Conservation (phyloP, 2,113 vertebrate genomes). For the Atherinomorus stipes region DNA sequence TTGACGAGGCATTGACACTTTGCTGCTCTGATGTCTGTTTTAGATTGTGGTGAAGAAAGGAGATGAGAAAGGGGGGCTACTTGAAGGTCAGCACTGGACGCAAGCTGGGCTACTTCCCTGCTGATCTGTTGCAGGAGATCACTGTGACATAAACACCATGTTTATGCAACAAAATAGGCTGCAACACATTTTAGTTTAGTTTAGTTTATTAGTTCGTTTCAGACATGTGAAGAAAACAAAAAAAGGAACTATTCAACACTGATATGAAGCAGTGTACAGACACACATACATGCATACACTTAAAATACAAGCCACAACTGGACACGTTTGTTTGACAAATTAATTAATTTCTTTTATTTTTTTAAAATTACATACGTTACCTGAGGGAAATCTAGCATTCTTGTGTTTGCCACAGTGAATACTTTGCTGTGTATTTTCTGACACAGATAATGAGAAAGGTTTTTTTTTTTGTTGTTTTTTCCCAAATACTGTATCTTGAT, state of each 20-base stretch:
- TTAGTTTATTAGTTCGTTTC: too few species aligned
- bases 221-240: too few species aligned
- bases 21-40: slow-evolving; percentile 22
- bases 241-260: too few species aligned
- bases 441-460: not conserved
- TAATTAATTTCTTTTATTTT: not conserved
- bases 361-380: not conserved
- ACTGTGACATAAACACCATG: slow-evolving; percentile 57
- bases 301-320: slow-evolving; percentile 7
- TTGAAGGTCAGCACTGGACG: slow-evolving; percentile 96
- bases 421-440: slow-evolving; percentile 9
- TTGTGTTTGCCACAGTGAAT: not conserved
- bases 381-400: not conserved
- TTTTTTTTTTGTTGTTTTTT: not conserved
- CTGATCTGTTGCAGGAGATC: slow-evolving; percentile 92
- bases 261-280: too few species aligned
- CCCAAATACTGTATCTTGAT: too few species aligned
- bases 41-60: slow-evolving; percentile 98
- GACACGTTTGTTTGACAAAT: not conserved
- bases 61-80: slow-evolving; percentile 93
- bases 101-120: slow-evolving; percentile 95
- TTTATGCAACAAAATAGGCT: not conserved
- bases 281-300: too few species aligned
- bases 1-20: not conserved
- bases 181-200: too few species aligned